Evolutionary conservation across 1,140 invertebrate species (phyloP).

Genomic region (Idris sp.): DNA sequence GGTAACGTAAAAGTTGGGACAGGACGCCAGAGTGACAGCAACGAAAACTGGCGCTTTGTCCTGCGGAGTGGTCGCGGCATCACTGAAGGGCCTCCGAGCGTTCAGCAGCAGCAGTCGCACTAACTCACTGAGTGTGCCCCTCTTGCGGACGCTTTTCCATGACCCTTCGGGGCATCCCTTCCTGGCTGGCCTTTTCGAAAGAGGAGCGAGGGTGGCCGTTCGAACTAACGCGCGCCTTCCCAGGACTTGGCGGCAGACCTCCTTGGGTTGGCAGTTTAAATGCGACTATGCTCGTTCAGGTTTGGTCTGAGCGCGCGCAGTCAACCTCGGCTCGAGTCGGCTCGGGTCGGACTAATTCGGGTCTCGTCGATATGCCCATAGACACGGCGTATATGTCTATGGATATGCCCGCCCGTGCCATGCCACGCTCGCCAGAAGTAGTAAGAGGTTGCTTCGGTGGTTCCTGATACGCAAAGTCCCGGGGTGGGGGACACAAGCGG

Average conservation of each 20-base stretch:
- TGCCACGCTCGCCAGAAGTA: slow-evolving; percentile 42
- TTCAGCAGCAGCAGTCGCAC: too few relatives aligned
- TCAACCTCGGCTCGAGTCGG: too few relatives aligned
- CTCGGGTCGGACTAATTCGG: too few relatives aligned
- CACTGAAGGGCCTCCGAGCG: too few relatives aligned
- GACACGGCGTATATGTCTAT: slow-evolving; percentile 72
- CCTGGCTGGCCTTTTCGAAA: slow-evolving; percentile 18
- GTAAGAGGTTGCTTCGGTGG: slow-evolving; percentile 66
- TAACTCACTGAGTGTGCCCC: too few relatives aligned
- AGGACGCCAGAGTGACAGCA: too few relatives aligned
- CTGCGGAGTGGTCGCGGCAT: too few relatives aligned
- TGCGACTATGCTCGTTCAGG: slow-evolving; percentile 73
- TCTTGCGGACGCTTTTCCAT: slow-evolving; percentile 34
- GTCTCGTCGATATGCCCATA: slow-evolving; percentile 75
- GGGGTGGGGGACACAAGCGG: slow-evolving; percentile 22
- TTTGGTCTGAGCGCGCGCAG: slow-evolving; percentile 68
- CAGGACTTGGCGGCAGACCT: slow-evolving; percentile 66
- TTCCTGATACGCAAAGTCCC: slow-evolving; percentile 54
- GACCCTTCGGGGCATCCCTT: slow-evolving; percentile 43
- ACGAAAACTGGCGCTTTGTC: too few relatives aligned
- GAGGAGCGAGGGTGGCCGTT: slow-evolving; percentile 51
- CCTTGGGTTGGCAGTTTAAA: slow-evolving; percentile 71
- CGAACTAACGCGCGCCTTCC: slow-evolving; percentile 50
- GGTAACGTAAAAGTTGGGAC: too few relatives aligned
- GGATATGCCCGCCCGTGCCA: slow-evolving; percentile 69